A percentile compares a stretch with the other conserved stretches of the same genome.
These are phyloP conservation scores for Cynoglossus semilaevis DNA, from an alignment of 2,113 vertebrate species.

Conservation along the genomic window DNA sequence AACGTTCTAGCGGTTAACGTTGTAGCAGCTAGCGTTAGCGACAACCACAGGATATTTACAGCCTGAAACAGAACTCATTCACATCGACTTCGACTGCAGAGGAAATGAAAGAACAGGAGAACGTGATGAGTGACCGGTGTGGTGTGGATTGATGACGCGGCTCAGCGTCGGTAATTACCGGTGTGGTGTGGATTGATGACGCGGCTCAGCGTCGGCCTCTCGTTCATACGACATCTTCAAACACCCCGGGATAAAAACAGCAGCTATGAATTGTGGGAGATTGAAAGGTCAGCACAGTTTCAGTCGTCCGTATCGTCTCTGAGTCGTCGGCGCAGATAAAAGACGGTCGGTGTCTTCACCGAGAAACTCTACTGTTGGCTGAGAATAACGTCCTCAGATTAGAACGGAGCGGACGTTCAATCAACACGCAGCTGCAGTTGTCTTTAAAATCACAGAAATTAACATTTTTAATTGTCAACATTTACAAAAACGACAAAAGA, in stretches of 20 bases:
- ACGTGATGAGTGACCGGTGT: conserved; percentile 40
- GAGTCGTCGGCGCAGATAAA: conserved; percentile 52
- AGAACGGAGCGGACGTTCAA: neutral
- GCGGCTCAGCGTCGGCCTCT: conserved; percentile 44
- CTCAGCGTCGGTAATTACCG: conserved; percentile 33
- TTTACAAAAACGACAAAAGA: no score
- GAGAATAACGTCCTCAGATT: no score
- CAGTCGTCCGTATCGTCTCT: conserved; percentile 41
- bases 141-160: conserved; percentile 58
- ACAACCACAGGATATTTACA: conserved; percentile 31
- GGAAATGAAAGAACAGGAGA: neutral
- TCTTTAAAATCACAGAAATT: no score
- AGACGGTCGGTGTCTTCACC: conserved; percentile 39
- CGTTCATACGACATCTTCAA: conserved; percentile 70
- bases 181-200: conserved; percentile 56
- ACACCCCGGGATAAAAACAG: conserved; percentile 70
- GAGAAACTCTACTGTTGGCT: no score
- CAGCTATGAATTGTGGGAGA: conserved; percentile 48
- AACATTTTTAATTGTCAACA: no score
- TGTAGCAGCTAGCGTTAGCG: no score
- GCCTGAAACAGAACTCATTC: conserved; percentile 40
- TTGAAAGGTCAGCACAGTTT: conserved; percentile 67
- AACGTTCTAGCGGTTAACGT: no score
- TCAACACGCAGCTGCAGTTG: no score
- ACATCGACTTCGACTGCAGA: conserved; percentile 35